These are phyloP conservation scores for Drosophila mimetica DNA, from an alignment of 2,888 invertebrate genomes.

Conservation along the genomic window DNA sequence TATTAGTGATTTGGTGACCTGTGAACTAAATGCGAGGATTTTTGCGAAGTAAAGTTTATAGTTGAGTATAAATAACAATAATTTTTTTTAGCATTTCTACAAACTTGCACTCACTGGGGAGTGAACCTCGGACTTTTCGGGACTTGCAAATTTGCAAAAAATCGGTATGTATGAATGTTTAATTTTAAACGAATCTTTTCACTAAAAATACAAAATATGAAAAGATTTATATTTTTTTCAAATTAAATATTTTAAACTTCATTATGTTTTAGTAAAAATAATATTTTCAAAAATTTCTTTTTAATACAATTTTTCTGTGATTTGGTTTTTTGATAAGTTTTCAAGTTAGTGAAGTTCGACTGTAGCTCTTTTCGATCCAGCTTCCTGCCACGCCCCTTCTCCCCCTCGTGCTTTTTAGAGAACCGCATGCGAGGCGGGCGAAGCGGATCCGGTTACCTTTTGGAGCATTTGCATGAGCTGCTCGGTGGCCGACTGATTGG, in stretches of 20 bases:
- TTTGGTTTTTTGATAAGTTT: not conserved
- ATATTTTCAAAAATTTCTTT: not conserved
- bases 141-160: too few relatives aligned
- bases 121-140: too few relatives aligned
- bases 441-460: slow-evolving; percentile 77
- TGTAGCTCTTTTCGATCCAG: slow-evolving; percentile 32
- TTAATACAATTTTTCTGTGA: not conserved
- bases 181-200: not conserved
- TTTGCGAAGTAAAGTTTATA: too few relatives aligned
- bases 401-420: slow-evolving; percentile 35
- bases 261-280: not conserved
- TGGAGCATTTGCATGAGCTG: slow-evolving; percentile 84
- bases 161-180: too few relatives aligned
- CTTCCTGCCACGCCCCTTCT: slow-evolving; percentile 10
- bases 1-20: too few relatives aligned
- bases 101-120: too few relatives aligned
- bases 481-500: slow-evolving; percentile 82
- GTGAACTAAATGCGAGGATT: too few relatives aligned
- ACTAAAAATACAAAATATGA: not conserved
- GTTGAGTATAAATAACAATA: too few relatives aligned
- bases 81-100: too few relatives aligned
- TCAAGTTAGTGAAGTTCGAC: slow-evolving; percentile 18
- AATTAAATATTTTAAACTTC: not conserved
- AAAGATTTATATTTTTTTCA: too few relatives aligned
- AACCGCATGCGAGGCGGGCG: slow-evolving; percentile 64